These are phyloP conservation scores for Drosophila murphyi DNA, from an alignment of 1,140 invertebrate genomes.

Conservation along the genomic window DNA sequence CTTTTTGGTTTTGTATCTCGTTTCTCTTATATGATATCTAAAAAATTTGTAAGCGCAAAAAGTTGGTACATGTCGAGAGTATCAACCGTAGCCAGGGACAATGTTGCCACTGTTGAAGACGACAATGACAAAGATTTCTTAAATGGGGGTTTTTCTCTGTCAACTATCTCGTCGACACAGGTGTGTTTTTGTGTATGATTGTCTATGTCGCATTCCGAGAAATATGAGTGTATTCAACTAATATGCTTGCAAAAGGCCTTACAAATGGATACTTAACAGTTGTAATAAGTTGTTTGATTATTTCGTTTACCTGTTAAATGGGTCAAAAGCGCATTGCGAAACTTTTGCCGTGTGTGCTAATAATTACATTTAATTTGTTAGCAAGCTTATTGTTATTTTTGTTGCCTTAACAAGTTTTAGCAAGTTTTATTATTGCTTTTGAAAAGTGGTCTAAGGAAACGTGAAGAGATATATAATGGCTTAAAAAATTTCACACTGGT, in stretches of 20 bases:
- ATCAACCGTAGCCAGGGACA: conserved; percentile 32
- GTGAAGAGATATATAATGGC: neutral
- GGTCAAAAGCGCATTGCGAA: conserved; percentile 47
- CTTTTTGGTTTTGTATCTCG: conserved; percentile 4
- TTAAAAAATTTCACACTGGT: neutral
- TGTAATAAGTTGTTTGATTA: conserved; percentile 33
- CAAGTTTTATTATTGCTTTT: conserved; percentile 16
- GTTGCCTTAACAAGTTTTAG: conserved; percentile 22
- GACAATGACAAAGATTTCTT: conserved; percentile 17
- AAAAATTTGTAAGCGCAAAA: conserved; percentile 55
- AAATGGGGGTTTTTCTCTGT: conserved; percentile 13
- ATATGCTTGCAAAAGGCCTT: neutral
- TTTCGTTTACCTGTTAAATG: conserved; percentile 28
- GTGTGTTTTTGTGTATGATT: conserved; percentile 1
- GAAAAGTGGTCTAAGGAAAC: conserved; percentile 1
- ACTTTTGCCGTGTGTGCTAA: conserved; percentile 24
- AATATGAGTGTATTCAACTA: conserved; percentile 23
- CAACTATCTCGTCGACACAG: conserved; percentile 4
- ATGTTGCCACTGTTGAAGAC: conserved; percentile 6
- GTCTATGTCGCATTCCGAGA: conserved; percentile 2
- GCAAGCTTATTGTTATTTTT: conserved; percentile 21
- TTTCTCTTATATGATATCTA: conserved; percentile 30
- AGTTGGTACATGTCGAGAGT: conserved; percentile 47
- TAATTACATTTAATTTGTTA: conserved; percentile 39
- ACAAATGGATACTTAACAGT: conserved; percentile 10